phyloP scores from a whole-genome alignment of 92 coral and sea anemone genomes.

The Bergia sp. region DNA sequence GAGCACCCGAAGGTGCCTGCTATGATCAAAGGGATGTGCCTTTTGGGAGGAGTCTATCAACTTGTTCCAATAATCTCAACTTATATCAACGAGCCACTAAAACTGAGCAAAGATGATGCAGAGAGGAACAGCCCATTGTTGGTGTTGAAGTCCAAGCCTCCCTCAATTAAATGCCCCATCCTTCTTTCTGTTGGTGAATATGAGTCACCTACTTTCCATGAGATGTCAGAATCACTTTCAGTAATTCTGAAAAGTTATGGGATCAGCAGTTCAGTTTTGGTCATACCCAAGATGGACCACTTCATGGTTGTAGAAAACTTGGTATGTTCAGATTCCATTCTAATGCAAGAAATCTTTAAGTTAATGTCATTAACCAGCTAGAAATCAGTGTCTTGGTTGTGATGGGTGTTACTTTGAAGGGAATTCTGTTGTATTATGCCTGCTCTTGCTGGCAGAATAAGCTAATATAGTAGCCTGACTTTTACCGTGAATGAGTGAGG shows the following conservation, averaged over 20 bases:
- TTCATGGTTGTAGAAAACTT: slow-evolving; percentile 62
- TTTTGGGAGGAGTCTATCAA: slow-evolving; percentile 73
- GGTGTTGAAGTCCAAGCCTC: slow-evolving; percentile 45
- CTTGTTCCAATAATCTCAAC: slow-evolving; percentile 63
- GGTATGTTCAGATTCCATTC: slow-evolving; percentile 37
- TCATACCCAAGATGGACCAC: slow-evolving; percentile 65
- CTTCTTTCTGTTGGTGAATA: slow-evolving; percentile 64
- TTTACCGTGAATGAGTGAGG: too few relatives aligned
- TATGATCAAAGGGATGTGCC: slow-evolving; percentile 61
- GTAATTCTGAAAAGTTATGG: slow-evolving; percentile 51
- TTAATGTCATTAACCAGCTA: slow-evolving; percentile 5
- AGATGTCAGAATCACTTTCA: slow-evolving; percentile 60
- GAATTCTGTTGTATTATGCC: too few relatives aligned
- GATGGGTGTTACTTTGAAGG: too few relatives aligned
- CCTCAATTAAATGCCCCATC: slow-evolving; percentile 67
- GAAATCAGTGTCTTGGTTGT: background rate
- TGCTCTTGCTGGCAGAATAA: too few relatives aligned
- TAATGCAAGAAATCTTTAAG: slow-evolving; percentile 49
- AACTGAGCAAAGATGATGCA: slow-evolving; percentile 71
- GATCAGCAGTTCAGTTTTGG: slow-evolving; percentile 39
- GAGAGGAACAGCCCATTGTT: slow-evolving; percentile 71
- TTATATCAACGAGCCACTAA: slow-evolving; percentile 60
- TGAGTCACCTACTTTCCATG: slow-evolving; percentile 69
- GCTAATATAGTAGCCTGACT: too few relatives aligned
- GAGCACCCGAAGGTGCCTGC: slow-evolving; percentile 39